Percentiles rank a stretch among this genome's conserved stretches.
Evolutionary conservation across 2,113 vertebrate genomes (phyloP).

Genomic region (Colinus virginianus): DNA sequence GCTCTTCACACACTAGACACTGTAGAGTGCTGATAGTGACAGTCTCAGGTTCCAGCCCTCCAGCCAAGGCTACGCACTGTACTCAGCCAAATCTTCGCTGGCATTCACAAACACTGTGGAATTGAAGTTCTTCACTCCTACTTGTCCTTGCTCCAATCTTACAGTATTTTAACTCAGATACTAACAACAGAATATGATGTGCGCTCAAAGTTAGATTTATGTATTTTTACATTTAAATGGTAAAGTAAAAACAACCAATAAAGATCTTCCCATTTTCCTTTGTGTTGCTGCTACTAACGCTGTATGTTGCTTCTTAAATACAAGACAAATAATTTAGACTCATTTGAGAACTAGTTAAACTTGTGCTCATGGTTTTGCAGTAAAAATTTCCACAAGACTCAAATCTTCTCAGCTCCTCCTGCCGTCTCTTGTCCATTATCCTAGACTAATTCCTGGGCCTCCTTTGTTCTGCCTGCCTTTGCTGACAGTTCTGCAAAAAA

Average conservation of each 20-base stretch:
- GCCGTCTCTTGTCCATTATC: slow-evolving; percentile 11
- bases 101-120: neutral
- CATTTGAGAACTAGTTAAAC: slow-evolving; percentile 48
- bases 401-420: slow-evolving; percentile 26
- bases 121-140: neutral
- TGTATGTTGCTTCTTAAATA: neutral
- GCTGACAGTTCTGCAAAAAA: neutral
- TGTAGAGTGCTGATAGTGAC: neutral
- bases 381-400: slow-evolving; percentile 43
- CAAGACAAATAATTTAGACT: neutral
- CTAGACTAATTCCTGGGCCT: slow-evolving; percentile 22
- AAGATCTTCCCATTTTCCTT: slow-evolving; percentile 16
- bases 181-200: neutral
- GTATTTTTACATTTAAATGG: neutral
- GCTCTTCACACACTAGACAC: neutral
- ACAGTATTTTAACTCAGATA: neutral
- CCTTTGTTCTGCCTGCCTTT: slow-evolving; percentile 25
- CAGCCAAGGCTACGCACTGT: rapidly evolving
- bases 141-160: neutral
- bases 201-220: neutral
- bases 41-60: neutral
- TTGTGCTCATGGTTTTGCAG: slow-evolving; percentile 44
- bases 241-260: neutral
- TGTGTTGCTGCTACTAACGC: slow-evolving; percentile 27
- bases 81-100: neutral